These are phyloP conservation scores for Charaxes varanes DNA, from an alignment of 1,140 invertebrate genomes.

Conservation along the genomic window DNA sequence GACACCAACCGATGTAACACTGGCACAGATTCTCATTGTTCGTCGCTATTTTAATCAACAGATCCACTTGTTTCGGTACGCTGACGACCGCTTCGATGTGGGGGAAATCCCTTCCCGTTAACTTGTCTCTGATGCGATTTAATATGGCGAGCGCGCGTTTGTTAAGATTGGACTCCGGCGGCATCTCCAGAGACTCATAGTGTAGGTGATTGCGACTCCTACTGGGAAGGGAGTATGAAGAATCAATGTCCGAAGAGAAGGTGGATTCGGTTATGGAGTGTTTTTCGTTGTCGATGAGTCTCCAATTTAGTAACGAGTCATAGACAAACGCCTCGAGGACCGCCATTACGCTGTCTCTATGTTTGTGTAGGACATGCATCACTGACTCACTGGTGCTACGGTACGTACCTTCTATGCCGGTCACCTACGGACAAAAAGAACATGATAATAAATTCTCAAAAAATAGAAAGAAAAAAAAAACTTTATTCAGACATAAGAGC, in stretches of 20 bases:
- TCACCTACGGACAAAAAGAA: conserved; percentile 71
- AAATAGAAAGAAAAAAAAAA: no score
- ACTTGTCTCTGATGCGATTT: conserved; percentile 93
- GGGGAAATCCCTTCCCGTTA: conserved; percentile 89
- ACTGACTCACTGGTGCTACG: conserved; percentile 97
- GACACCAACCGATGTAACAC: conserved; percentile 98
- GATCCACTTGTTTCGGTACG: conserved; percentile 93
- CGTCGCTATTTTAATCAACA: conserved; percentile 96
- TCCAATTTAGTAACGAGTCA: conserved; percentile 98
- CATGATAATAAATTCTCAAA: no score
- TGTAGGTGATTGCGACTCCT: conserved; percentile 44
- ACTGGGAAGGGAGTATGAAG: conserved; percentile 46
- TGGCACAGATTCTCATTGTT: conserved; percentile 99
- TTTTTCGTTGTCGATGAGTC: conserved; percentile 76
- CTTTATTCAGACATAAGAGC: no score
- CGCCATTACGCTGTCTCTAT: conserved; percentile 99
- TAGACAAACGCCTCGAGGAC: conserved; percentile 99
- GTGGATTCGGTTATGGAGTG: conserved; percentile 52
- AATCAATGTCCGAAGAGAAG: conserved; percentile 62
- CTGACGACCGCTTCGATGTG: conserved; percentile 74
- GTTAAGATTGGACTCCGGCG: conserved; percentile 82
- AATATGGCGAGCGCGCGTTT: conserved; percentile 95
- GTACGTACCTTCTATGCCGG: conserved; percentile 88
- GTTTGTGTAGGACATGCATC: conserved; percentile 94
- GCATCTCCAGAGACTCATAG: conserved; percentile 52